Evolutionary conservation across 2,113 vertebrate genomes (phyloP), one percentile per base, ranked within the genome.

Genomic region (Rhombomys opimus): DNA sequence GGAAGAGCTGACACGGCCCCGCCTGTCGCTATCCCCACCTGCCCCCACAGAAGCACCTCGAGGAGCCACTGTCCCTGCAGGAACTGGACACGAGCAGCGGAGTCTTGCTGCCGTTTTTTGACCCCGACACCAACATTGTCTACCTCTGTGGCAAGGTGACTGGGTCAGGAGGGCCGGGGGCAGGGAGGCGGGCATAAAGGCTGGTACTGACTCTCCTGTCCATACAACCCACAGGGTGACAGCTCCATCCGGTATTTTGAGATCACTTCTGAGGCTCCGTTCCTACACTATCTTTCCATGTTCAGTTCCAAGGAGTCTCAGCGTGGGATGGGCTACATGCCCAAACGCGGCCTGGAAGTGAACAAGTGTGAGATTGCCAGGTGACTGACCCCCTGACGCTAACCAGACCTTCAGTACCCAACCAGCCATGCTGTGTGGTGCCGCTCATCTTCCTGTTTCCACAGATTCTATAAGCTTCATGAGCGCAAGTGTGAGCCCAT

Each of bases 401-500:
- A 67, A 35, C 14, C 41, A 10, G 46, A 54, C 85, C 70, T 54
- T 70, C 4, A 61, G 67, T 1, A 72, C 35, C 63, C 3, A 7
- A 4, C 46, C 32, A 18, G 3, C 38, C 20, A 0, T 0, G 4
- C 70, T 50, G 27, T n/a, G 9, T 5, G 18, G 20, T 22, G 0
- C 20, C 15, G 22, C 88, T 96, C 72, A 95, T 35, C 35, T 78
- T n/a, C 63, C 72, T 52, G 10, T 89, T 73, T 41, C 89, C 61
- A n/a, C 87, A 99, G 99, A 97, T 99, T 99, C 98, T 99, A 99
- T 98, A 99, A 99, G 96, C 98, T 99, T 81, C 99, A 99, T 0
- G 99, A 99, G 97, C 99, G 99, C 94, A 99, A 99, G 96, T 99
- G 99, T 63, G 99, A 99, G 96, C 99, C 99, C 97, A 99, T 99